Base-by-base conservation (phyloP, 2,113 vertebrate genomes). In the Lethenteron reissneri region DNA sequence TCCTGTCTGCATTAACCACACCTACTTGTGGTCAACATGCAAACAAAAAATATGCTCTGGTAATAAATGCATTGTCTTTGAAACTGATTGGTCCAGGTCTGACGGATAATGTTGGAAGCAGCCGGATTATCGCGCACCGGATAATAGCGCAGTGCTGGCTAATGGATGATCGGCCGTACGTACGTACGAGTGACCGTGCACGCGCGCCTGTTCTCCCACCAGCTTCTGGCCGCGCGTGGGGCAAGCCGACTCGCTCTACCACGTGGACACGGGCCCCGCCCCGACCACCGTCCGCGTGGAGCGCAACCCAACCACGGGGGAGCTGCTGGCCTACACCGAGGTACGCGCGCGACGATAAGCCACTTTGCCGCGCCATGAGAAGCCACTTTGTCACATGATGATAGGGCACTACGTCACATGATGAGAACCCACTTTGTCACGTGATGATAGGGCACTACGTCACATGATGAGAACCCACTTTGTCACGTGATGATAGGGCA, bases 281-380 rank as follows among this genome's bases (percentile, higher is more conserved):
- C 85, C 88, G 73, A 86, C 87, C 0, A 84, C 83, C 6, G 80
- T 92, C 11, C 85, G 84, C 58, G 86, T 90, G 4, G 81, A 89
- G 72, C 83, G 89, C 80, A 87, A 94, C 74, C 84, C 86, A 2
- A 88, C 87, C 70, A 90, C 88, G 10, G 89, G 89, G 15, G 83
- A 87, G 80, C 81, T 94, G 56, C 81, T 84, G 75, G 85, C 85
- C 76, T 89, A 88, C 74, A 83, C 81, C 71, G 89, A 94, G 86
- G 89, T 92, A 75, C 74, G 74, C 57, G n/a, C 62, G n/a, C 62
- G 11, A 17, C 21, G 21, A 68, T 21, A n/a, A 17, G n/a, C 15
- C n/a, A 21, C 62, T 68, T 3, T 1, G 62, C 1, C 11, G 2
- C 10, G 15, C 2, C 9, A 9, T 68, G 15, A 68, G 9, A 17